Base-by-base conservation (phyloP, 2,113 vertebrate genomes). In the Tringa solitaria region DNA sequence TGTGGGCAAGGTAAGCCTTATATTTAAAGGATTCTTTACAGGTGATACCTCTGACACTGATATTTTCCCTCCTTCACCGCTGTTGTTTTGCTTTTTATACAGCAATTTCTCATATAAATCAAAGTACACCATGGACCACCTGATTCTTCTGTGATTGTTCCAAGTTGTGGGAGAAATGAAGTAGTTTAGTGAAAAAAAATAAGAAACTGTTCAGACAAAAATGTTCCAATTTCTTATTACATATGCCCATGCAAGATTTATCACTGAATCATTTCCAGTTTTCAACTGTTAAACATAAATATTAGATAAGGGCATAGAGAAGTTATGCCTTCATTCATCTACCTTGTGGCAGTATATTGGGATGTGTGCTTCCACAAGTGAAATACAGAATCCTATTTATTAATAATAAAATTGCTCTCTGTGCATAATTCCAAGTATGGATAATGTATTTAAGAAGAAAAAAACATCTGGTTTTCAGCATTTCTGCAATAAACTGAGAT, bases 1-100 rank as follows among this genome's bases (percentile, higher is more conserved):
- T 4, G 99, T 99, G 54, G 99, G 99, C 96, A 99, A 99, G 99
- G 99, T 99, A 99, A 98, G 97, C 56, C 54, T 57, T 81, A 15
- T 46, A 8, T 92, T 90, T 82, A 63, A 70, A 50, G 33, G 9
- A 50, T 54, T 51, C 65, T 93, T 91, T 69, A 14, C 27, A 72
- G 33, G 39, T 73, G 23, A 22, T 78, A 12, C 41, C 86, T 75
- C 9, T 87, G 37, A 86, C 33, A 85, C 7, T 18, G 18, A 4
- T 69, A 33, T 87, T 75, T 75, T 77, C 28, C 17, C 20, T 82
- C 17, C 17, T 76, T 75, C 51, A 74, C 33, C 45, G 51, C 12
- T 48, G 69, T 24, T 68, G 6, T 80, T 74, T 56, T 70, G 2
- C 4, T 74, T 80, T 80, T 73, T 16, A 37, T 61, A 53, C 3